phyloP scores from a whole-genome alignment of 2,797 vertebrate species.

The Arnoldichthys spilopterus region DNA sequence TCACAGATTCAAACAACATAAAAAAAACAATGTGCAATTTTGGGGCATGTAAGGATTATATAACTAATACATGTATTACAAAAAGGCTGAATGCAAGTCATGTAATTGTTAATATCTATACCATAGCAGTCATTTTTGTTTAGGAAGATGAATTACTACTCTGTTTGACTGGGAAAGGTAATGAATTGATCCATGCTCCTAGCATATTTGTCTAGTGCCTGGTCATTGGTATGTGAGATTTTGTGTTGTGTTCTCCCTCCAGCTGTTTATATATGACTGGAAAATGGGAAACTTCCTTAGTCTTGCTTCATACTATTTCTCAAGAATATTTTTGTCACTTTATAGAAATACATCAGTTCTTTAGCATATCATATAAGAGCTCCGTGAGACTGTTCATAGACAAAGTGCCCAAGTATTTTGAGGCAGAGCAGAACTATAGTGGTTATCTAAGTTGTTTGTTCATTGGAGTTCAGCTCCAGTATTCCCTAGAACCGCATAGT shows the following conservation, averaged over 20 bases:
- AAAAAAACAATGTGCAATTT: slow-evolving; percentile 64
- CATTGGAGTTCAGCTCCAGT: slow-evolving; percentile 8
- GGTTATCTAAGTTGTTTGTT: slow-evolving; percentile 30
- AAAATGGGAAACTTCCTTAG: slow-evolving; percentile 52
- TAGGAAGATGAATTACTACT: slow-evolving; percentile 66
- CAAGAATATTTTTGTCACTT: slow-evolving; percentile 2
- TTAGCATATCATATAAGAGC: slow-evolving; percentile 29
- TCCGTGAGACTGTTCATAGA: slow-evolving; percentile 46
- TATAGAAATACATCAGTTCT: slow-evolving; percentile 8
- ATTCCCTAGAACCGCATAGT: slow-evolving; percentile 29
- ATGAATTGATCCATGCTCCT: slow-evolving; percentile 54
- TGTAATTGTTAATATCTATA: slow-evolving; percentile 77
- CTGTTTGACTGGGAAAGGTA: slow-evolving; percentile 64
- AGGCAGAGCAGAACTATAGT: slow-evolving; percentile 36
- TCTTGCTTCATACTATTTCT: slow-evolving; percentile 33
- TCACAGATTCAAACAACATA: slow-evolving; percentile 38
- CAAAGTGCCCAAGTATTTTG: slow-evolving; percentile 24
- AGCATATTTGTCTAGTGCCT: slow-evolving; percentile 45
- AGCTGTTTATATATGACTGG: slow-evolving; percentile 62
- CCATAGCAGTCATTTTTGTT: slow-evolving; percentile 74
- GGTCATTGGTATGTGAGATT: slow-evolving; percentile 54
- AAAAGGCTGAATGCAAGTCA: slow-evolving; percentile 71
- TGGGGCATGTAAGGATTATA: slow-evolving; percentile 73
- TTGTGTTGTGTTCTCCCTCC: slow-evolving; percentile 68
- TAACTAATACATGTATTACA: slow-evolving; percentile 71